phyloP scores from a whole-genome alignment of 2,113 vertebrate genomes.

The Dryoscopus gambensis region DNA sequence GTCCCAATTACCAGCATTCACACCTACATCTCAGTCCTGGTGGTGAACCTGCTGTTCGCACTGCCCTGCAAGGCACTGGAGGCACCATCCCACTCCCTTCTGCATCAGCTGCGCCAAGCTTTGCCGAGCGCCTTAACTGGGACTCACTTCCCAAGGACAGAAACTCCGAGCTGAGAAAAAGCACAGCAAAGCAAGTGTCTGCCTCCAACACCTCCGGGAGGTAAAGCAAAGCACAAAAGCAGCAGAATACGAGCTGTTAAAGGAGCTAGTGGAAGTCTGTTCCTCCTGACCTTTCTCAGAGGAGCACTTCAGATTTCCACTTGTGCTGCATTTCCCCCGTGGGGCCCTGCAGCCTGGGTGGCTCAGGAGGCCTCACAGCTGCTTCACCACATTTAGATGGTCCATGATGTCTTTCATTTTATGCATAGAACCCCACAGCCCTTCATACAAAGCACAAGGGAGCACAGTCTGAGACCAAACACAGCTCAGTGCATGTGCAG shows the following conservation, averaged over 20 bases:
- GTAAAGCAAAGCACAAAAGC: not conserved
- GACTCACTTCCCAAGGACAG: not conserved
- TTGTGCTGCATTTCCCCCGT: accelerated
- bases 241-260: accelerated
- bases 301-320: not conserved
- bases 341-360: not conserved
- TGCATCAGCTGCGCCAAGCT: not conserved
- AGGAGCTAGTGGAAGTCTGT: not conserved
- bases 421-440: not conserved
- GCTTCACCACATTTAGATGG: not conserved
- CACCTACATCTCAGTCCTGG: accelerated
- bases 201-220: not conserved
- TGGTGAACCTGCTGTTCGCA: not conserved
- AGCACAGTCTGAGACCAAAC: not conserved
- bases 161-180: not conserved
- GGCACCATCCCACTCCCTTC: not conserved
- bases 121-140: not conserved
- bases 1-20: not conserved
- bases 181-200: not conserved
- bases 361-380: not conserved
- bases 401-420: not conserved
- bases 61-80: not conserved
- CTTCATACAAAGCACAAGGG: not conserved
- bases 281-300: not conserved
- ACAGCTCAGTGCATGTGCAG: not conserved